Conservation (phyloP, 1,140 invertebrate species). For the Conus betulinus region DNA sequence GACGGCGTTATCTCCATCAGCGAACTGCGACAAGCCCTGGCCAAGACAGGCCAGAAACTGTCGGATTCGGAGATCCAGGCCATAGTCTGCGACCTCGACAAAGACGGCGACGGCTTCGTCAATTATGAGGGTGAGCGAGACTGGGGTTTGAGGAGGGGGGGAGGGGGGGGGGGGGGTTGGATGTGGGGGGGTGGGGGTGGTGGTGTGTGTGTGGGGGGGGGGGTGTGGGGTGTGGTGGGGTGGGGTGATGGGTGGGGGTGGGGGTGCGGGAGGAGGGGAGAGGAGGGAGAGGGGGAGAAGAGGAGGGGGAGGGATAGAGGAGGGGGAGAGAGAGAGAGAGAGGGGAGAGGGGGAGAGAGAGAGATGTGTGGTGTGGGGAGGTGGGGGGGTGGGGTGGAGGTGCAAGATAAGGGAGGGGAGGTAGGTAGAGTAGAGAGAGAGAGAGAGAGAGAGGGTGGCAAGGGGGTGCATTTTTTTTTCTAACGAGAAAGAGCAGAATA, state of each 20-base stretch:
- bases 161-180: background rate
- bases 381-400: too few relatives aligned
- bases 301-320: background rate
- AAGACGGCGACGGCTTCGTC: constrained; percentile 44
- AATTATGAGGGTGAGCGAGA: constrained; percentile 44
- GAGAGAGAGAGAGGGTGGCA: background rate
- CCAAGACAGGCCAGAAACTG: constrained; percentile 91
- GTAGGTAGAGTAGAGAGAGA: background rate
- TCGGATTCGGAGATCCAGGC: constrained; percentile 93
- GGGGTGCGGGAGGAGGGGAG: too few relatives aligned
- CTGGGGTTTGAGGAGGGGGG: background rate
- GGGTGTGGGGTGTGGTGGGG: too few relatives aligned
- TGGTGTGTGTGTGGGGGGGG: too few relatives aligned
- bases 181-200: too few relatives aligned
- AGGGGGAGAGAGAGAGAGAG: background rate
- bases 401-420: too few relatives aligned
- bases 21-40: constrained; percentile 84
- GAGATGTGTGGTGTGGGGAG: background rate
- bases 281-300: too few relatives aligned
- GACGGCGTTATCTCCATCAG: constrained; percentile 83
- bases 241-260: too few relatives aligned
- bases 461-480: too few relatives aligned
- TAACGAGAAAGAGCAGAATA: too few relatives aligned
- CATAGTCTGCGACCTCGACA: constrained; percentile 84
- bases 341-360: background rate